Conservation (phyloP, 2,797 vertebrate genomes). For the Ctenopoma kingsleyae region DNA sequence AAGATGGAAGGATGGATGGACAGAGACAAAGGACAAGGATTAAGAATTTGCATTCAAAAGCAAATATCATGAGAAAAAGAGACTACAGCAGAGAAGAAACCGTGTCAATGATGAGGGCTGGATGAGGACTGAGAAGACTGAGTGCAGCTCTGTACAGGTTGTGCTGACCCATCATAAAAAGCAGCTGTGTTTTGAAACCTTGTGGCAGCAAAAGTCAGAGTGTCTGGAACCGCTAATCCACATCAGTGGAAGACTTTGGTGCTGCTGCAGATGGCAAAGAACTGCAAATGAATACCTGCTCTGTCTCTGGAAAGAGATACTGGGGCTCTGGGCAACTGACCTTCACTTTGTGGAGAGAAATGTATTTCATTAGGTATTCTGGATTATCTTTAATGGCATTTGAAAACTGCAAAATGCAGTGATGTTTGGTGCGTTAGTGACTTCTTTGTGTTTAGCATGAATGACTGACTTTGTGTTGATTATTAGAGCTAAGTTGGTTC, state of each 20-base stretch:
- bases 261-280: conserved; percentile 60
- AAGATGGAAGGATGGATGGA: conserved; percentile 33
- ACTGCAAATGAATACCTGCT: conserved; percentile 39
- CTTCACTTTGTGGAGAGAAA: conserved; percentile 8
- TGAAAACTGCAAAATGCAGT: too few species aligned
- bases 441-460: background rate
- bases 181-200: conserved; percentile 66
- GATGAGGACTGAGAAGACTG: conserved; percentile 10
- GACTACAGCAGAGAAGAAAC: conserved; percentile 33
- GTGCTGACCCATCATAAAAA: conserved; percentile 75
- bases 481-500: background rate
- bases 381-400: background rate
- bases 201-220: conserved; percentile 60
- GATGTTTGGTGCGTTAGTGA: too few species aligned
- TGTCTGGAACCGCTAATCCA: conserved; percentile 65
- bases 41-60: conserved; percentile 86
- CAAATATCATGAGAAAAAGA: conserved; percentile 58
- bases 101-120: conserved; percentile 49
- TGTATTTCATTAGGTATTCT: background rate
- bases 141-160: conserved; percentile 44
- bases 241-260: conserved; percentile 37
- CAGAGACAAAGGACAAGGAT: conserved; percentile 69
- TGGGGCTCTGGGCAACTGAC: conserved; percentile 21
- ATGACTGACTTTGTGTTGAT: conserved; percentile 1
- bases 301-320: conserved; percentile 21